Conservation (phyloP, 2,888 invertebrate species). For the Malachius bipustulatus region DNA sequence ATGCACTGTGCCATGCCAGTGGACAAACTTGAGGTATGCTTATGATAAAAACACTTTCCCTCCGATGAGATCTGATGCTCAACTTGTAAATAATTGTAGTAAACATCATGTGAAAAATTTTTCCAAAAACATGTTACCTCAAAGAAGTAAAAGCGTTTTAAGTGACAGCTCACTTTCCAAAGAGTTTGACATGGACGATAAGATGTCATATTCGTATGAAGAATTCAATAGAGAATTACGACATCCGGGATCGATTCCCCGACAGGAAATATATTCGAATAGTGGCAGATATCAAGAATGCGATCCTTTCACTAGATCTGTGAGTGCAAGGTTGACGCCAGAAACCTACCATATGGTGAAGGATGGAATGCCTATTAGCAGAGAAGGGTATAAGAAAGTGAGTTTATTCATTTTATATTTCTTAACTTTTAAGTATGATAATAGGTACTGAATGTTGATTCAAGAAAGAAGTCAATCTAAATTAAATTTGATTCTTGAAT, state of each 20-base stretch:
- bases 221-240: constrained; percentile 22
- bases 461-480: too few species aligned
- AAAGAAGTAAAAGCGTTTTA: constrained; percentile 32
- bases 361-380: constrained; percentile 30
- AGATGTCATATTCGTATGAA: constrained; percentile 21
- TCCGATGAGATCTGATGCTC: constrained; percentile 26
- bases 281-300: constrained; percentile 25
- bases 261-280: constrained; percentile 21
- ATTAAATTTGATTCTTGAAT: too few species aligned
- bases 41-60: constrained; percentile 26
- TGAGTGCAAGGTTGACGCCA: constrained; percentile 66
- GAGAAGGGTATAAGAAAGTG: constrained; percentile 69
- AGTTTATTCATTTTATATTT: too few species aligned
- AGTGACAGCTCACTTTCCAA: constrained; percentile 34
- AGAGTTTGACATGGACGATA: constrained; percentile 29
- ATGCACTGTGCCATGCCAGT: constrained; percentile 5
- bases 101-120: constrained; percentile 20
- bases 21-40: constrained; percentile 15
- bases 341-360: constrained; percentile 34
- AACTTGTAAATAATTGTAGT: constrained; percentile 25
- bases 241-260: constrained; percentile 21
- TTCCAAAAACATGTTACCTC: constrained; percentile 25
- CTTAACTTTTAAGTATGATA: not conserved
- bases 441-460: not conserved
- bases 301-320: constrained; percentile 67